Percentiles rank a stretch among this genome's conserved stretches.
phyloP scores from a whole-genome alignment of 2,888 invertebrate species.

The Catocala fraxini region DNA sequence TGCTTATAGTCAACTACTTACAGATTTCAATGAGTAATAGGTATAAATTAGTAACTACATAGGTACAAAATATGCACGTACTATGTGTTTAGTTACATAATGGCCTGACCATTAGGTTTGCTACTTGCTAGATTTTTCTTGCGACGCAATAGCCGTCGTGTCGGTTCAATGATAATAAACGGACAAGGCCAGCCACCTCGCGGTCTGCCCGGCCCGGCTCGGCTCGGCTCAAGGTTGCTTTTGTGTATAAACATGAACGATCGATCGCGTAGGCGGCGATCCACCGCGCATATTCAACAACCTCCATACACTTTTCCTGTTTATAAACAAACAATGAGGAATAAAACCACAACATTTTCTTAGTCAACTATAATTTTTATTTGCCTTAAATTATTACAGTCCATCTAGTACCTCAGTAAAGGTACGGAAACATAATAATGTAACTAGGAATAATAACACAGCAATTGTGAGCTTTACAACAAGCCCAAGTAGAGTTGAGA shows the following conservation, averaged over 20 bases:
- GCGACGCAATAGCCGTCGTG: constrained; percentile 56
- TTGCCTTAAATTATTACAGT: constrained; percentile 83
- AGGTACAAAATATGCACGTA: too few species aligned
- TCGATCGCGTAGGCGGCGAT: constrained; percentile 44
- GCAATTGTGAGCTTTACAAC: constrained; percentile 81
- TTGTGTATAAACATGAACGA: constrained; percentile 81
- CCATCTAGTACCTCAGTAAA: constrained; percentile 70
- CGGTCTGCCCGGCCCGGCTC: constrained; percentile 38
- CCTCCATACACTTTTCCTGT: constrained; percentile 53
- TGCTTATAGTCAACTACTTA: too few species aligned
- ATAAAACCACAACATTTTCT: constrained; percentile 56
- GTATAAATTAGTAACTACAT: too few species aligned
- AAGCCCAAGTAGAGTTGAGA: constrained; percentile 81
- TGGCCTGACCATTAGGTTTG: constrained; percentile 14
- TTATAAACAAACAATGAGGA: constrained; percentile 35
- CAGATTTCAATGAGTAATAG: too few species aligned
- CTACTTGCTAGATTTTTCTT: constrained; percentile 38
- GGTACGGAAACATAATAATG: constrained; percentile 77
- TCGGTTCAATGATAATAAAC: constrained; percentile 52
- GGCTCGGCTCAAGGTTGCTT: constrained; percentile 75
- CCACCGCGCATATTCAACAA: constrained; percentile 40
- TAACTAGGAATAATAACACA: constrained; percentile 85
- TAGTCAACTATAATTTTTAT: constrained; percentile 67
- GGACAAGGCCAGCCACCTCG: constrained; percentile 69
- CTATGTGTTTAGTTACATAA: constrained; percentile 30